Evolutionary conservation across 1,140 invertebrate species (phyloP), one percentile per base, ranked within the genome.

Genomic region (Aphelenchoides besseyi): DNA sequence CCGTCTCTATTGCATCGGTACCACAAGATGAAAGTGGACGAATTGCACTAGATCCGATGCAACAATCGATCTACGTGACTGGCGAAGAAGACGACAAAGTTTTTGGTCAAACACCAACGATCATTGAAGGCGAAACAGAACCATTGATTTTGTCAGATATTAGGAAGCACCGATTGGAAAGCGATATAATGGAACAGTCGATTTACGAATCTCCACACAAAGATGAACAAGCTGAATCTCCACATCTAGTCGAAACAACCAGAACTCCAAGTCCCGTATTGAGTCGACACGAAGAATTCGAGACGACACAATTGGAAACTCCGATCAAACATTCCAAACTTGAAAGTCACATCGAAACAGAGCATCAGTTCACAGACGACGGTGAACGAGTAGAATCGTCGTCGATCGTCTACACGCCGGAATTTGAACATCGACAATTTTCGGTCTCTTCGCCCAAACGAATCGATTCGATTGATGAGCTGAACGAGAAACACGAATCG

Each of bases 1-100:
- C 63, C 16, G 59, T 61, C n/a, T 61, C 59, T 2, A 61, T 61
- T n/a, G 59, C 59, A 16, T 18, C 59, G 2, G 59, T 61, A 2
- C 59, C n/a, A 36, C 59, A 30, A 61, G 59, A 61, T 2, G 59
- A 61, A 2, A 36, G 16, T 16, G 59, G 30, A 16, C n/a, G 30
- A 35, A 61, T 18, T 36, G n/a, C 30, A 18, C n/a, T n/a, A 29
- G 59, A 61, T 30, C 59, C 59, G 18, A 61, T 61, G 59, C 59
- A 61, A 36, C 59, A 61, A 30, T 61, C 59, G 1, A 30, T 61
- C 30, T 61, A 61, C 30, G 28, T 61, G 16, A 16, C n/a, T 28
- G n/a, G 18, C 28, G 59, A 61, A 16, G 59, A 61, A 61, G 59
- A 61, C 2, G 59, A 48, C 41, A 48, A 48, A 23, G 59, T 18